A percentile compares a stretch with the other conserved stretches of the same genome.
Conservation (phyloP, 2,888 invertebrate species). For the Hesperia comma region DNA sequence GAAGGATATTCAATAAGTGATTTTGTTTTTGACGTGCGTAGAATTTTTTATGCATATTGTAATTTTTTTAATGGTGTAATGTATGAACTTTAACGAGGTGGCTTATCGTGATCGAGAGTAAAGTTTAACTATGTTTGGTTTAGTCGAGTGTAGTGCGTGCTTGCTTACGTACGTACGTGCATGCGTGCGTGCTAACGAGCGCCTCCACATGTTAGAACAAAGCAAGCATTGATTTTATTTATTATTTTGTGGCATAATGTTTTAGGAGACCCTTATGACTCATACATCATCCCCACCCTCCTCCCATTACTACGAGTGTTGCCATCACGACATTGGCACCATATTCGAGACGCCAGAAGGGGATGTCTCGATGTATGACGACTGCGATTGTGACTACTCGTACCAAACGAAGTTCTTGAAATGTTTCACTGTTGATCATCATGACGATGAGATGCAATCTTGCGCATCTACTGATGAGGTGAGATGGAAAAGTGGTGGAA, state of each 20-base stretch:
- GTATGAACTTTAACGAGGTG: no score
- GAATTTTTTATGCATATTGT: no score
- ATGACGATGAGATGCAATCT: slow-evolving; percentile 53
- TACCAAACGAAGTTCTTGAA: slow-evolving; percentile 61
- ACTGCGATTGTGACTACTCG: slow-evolving; percentile 58
- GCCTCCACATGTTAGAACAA: no score
- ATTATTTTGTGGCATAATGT: slow-evolving; percentile 26
- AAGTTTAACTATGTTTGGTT: no score
- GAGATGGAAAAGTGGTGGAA: slow-evolving; percentile 38
- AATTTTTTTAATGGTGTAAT: no score
- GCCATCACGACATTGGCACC: slow-evolving; percentile 72
- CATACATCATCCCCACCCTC: slow-evolving; percentile 32
- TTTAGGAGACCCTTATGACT: slow-evolving; percentile 45
- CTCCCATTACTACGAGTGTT: slow-evolving; percentile 49
- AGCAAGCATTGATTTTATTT: background rate
- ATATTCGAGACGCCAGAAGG: slow-evolving; percentile 69
- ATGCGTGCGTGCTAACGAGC: no score
- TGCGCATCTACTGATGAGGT: slow-evolving; percentile 49
- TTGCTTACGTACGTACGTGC: no score
- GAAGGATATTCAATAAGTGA: no score
- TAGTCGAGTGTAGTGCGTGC: no score
- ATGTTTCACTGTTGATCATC: slow-evolving; percentile 57
- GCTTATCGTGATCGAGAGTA: no score
- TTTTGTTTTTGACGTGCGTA: no score
- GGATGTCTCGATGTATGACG: slow-evolving; percentile 53